Evolutionary conservation across 2,113 vertebrate genomes (phyloP).

Genomic region (Petaurus breviceps): DNA sequence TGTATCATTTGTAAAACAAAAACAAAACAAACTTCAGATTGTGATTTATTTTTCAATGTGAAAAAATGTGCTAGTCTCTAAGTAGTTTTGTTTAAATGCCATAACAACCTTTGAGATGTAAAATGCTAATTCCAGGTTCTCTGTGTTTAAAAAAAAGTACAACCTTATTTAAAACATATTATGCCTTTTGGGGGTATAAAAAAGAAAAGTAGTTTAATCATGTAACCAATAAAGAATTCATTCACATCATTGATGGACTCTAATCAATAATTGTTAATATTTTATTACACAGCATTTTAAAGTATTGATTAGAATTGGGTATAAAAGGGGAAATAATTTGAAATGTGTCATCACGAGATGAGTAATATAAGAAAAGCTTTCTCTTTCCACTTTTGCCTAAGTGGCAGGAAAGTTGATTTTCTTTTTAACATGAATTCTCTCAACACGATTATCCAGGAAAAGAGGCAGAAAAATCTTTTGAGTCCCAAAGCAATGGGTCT

Average conservation of each 20-base stretch:
- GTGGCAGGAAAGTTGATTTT: neutral
- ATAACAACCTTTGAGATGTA: slow-evolving; percentile 43
- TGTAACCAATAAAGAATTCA: neutral
- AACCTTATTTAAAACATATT: slow-evolving; percentile 50
- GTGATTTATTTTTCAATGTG: slow-evolving; percentile 19
- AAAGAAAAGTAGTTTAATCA: neutral
- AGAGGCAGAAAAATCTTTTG: neutral
- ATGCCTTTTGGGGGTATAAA: slow-evolving; percentile 25
- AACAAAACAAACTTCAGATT: neutral
- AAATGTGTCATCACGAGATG: neutral
- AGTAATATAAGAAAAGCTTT: slow-evolving; percentile 15
- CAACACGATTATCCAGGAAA: neutral
- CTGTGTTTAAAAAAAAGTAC: neutral
- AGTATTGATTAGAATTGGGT: neutral
- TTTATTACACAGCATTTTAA: neutral
- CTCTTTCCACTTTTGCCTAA: slow-evolving; percentile 7
- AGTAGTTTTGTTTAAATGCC: slow-evolving; percentile 37
- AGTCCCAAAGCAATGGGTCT: neutral
- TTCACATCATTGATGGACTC: neutral
- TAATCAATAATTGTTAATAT: neutral
- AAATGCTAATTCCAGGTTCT: slow-evolving; percentile 6
- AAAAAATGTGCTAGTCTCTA: neutral
- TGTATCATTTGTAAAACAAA: neutral
- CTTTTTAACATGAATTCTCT: neutral
- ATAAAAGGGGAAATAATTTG: neutral